Base-by-base conservation (phyloP, 2,888 invertebrate genomes). In the Galerucella pusilla region DNA sequence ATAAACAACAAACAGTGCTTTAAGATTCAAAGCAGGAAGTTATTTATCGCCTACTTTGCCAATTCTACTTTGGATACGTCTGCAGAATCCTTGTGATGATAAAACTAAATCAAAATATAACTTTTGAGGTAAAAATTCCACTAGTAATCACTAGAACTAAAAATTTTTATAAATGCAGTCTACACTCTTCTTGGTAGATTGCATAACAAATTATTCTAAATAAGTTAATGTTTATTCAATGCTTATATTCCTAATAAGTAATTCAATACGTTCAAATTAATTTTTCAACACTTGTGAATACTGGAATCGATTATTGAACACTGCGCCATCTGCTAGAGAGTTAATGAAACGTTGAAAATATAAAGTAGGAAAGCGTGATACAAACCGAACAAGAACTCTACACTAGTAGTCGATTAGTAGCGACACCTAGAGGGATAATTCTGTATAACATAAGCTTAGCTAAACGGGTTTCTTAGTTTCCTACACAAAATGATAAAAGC, bases 1-100 rank as follows among this genome's bases (percentile, higher is more conserved):
- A 42, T 63, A 63, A 63, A 63, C 16, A 16, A 35, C 63, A 35
- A 14, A 42, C 63, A 63, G 20, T 63, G 42, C 63, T 42, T 63
- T 28, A 63, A 35, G n/a, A 63, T 42, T 63, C 42, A 35, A 42
- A 9, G 35, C 63, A 35, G 28, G 35, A 11, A 61, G n/a, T 28
- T 61, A 35, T 57, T 57, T 20, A 57, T 57, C 9, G 16, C 57
- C n/a, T 16, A 57, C 57, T n/a, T 57, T 57, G 57, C 57, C 20
- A 11, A 57, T 57, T 57, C 57, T 57, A 16, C 57, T 16, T 46
- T 46, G 2, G 12, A 46, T 46, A 46, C 12, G 46, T 11, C 46
- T 46, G 11, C 10, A 12, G 12, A 46, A 46, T 46, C 46, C 12
- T 49, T 49, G 68, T 11, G 25, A 35, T 61, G 25, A 42, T 42